Base-by-base conservation (phyloP, 1,140 invertebrate genomes). In the Eulimnadia texana region DNA sequence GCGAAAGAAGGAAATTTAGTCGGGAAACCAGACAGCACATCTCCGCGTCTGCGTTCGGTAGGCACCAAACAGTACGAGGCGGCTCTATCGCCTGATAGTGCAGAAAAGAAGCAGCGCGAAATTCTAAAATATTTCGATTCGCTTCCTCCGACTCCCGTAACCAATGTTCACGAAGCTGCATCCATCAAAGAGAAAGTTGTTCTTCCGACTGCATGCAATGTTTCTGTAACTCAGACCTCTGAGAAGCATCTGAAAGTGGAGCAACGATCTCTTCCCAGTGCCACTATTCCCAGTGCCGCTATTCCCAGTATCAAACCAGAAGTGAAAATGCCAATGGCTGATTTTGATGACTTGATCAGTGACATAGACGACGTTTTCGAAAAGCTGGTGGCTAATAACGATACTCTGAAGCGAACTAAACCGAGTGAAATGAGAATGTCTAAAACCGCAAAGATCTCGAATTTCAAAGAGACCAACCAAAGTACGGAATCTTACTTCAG, bases 11-110 rank as follows among this genome's bases (percentile, higher is more conserved):
- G 57, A 51, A 58, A 61, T n/a, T 64, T 58, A 64, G 33, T 55
- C 16, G 60, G 66, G n/a, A n/a, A n/a, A n/a, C n/a, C n/a, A n/a
- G n/a, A 63, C 13, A 61, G 13, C 23, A 23, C 25, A 3, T 51
- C 28, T 56, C 51, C 52, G 6, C 3, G 53, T 16, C 52, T 29
- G 10, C 51, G 24, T 75, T 84, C 20, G 55, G 22, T 57, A 20
- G 25, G 25, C n/a, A 83, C 85, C 0, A 86, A 80, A 66, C 82
- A 89, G 63, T 90, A 78, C 70, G 87, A 90, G 70, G 86, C 86
- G 3, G 82, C 84, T 23, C 80, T 87, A 60, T 77, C 80, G 6
- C 83, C 82, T 58, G 80, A 84, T n/a, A 80, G 82, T 62, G 72
- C 88, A 9, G 75, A 78, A 10, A 80, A 82, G 28, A 90, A 90